Conservation (phyloP, 2,113 vertebrate genomes). For the Apeltes quadracus region DNA sequence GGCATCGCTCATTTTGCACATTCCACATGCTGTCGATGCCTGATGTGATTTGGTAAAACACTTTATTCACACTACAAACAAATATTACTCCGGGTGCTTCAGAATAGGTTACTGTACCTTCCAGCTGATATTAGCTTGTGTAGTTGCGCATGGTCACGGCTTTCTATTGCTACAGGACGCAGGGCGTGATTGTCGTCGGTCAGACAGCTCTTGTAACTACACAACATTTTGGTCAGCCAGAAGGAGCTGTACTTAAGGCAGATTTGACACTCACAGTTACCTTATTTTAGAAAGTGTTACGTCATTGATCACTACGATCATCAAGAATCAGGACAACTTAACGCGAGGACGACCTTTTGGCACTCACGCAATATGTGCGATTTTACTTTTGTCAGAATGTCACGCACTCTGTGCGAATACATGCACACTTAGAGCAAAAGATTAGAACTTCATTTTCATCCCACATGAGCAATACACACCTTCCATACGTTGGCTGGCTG, state of each 20-base stretch:
- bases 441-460: slow-evolving; percentile 83
- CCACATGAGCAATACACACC: slow-evolving; percentile 87
- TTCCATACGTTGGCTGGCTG: slow-evolving; percentile 83
- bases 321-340: slow-evolving; percentile 55
- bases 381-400: slow-evolving; percentile 78
- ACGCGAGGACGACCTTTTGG: slow-evolving; percentile 86
- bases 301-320: slow-evolving; percentile 32
- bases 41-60: slow-evolving; percentile 42
- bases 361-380: slow-evolving; percentile 91
- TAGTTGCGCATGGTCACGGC: slow-evolving; percentile 13
- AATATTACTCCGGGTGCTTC: slow-evolving; percentile 44
- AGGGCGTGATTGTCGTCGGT: slow-evolving; percentile 45
- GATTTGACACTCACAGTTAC: slow-evolving; percentile 21
- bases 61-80: slow-evolving; percentile 29
- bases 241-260: slow-evolving; percentile 25
- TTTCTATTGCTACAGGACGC: slow-evolving; percentile 25
- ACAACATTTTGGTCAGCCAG: slow-evolving; percentile 45
- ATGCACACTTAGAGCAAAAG: slow-evolving; percentile 81
- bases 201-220: slow-evolving; percentile 38
- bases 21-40: slow-evolving; percentile 57
- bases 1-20: slow-evolving; percentile 66
- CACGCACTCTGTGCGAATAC: slow-evolving; percentile 83
- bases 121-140: slow-evolving; percentile 34
- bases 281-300: slow-evolving; percentile 63
- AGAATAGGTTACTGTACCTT: slow-evolving; percentile 49